phyloP scores from a whole-genome alignment of 2,888 invertebrate species.

The Oegoconia quadripuncta region DNA sequence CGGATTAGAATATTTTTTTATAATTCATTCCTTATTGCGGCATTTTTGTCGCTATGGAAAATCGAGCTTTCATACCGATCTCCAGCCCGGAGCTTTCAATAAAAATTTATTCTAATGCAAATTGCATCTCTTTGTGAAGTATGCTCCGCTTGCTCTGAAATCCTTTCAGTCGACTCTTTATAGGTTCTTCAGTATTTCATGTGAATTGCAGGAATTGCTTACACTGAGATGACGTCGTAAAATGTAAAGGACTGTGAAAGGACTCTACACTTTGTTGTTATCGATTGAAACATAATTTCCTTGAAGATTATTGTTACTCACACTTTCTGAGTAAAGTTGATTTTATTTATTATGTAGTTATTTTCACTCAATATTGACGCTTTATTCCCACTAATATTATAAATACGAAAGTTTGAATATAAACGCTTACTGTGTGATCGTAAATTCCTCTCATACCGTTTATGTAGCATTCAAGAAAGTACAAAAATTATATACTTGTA shows the following conservation, averaged over 20 bases:
- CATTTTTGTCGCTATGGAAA: conserved; percentile 38
- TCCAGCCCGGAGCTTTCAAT: conserved; percentile 49
- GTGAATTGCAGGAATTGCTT: conserved; percentile 18
- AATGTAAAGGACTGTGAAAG: too few relatives aligned
- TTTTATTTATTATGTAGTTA: too few relatives aligned
- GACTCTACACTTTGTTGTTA: too few relatives aligned
- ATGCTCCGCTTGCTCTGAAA: conserved; percentile 44
- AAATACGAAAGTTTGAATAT: too few relatives aligned
- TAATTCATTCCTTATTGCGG: not conserved
- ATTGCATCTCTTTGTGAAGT: conserved; percentile 62
- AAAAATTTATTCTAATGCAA: conserved; percentile 72
- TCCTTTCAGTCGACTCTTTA: conserved; percentile 43
- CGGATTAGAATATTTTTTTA: not conserved
- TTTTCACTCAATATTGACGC: too few relatives aligned
- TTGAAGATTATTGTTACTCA: too few relatives aligned
- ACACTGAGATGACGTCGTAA: conserved; percentile 7
- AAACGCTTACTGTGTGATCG: not conserved
- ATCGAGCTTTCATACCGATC: conserved; percentile 43
- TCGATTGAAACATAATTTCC: too few relatives aligned
- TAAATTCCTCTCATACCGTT: too few relatives aligned
- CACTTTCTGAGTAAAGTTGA: too few relatives aligned
- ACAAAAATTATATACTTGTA: too few relatives aligned
- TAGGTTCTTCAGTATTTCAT: conserved; percentile 17
- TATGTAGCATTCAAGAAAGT: too few relatives aligned
- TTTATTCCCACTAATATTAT: too few relatives aligned